phyloP scores from a whole-genome alignment of 2,113 vertebrate species.

The Acanthochromis polyacanthus region DNA sequence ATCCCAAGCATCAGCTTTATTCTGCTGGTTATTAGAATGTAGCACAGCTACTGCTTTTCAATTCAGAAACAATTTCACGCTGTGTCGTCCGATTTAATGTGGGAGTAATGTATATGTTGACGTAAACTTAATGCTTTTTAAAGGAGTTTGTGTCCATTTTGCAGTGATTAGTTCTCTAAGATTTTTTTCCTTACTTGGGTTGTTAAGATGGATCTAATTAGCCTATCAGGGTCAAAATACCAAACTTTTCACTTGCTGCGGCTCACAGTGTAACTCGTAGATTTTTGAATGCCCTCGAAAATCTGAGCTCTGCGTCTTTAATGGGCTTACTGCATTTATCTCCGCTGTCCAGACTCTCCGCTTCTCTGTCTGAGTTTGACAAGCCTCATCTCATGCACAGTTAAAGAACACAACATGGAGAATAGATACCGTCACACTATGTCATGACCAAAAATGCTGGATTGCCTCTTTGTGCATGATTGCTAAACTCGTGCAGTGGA shows the following conservation, averaged over 20 bases:
- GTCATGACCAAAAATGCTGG: constrained; percentile 29
- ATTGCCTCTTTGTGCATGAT: constrained; percentile 39
- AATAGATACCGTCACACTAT: constrained; percentile 39
- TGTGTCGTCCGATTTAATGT: constrained; percentile 47
- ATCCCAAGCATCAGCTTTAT: constrained; percentile 10
- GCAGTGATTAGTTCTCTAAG: not conserved
- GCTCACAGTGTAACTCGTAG: not conserved
- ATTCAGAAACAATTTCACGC: constrained; percentile 60
- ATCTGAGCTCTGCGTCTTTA: constrained; percentile 40
- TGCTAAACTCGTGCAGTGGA: constrained; percentile 29
- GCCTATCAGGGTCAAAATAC: constrained; percentile 20
- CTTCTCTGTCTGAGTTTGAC: constrained; percentile 45
- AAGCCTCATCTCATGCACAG: constrained; percentile 37
- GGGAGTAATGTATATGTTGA: constrained; percentile 17
- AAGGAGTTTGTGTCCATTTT: constrained; percentile 17
- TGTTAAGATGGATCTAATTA: constrained; percentile 42
- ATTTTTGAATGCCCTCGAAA: constrained; percentile 27
- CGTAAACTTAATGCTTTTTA: constrained; percentile 34
- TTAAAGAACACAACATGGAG: constrained; percentile 33
- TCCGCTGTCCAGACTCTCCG: constrained; percentile 46
- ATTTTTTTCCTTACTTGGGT: not conserved
- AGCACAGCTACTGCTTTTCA: constrained; percentile 32
- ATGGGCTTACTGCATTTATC: constrained; percentile 62
- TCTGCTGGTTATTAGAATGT: constrained; percentile 21
- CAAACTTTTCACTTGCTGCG: constrained; percentile 9